Base-by-base conservation (phyloP, 2,113 vertebrate species). In the Synodontis membranacea region DNA sequence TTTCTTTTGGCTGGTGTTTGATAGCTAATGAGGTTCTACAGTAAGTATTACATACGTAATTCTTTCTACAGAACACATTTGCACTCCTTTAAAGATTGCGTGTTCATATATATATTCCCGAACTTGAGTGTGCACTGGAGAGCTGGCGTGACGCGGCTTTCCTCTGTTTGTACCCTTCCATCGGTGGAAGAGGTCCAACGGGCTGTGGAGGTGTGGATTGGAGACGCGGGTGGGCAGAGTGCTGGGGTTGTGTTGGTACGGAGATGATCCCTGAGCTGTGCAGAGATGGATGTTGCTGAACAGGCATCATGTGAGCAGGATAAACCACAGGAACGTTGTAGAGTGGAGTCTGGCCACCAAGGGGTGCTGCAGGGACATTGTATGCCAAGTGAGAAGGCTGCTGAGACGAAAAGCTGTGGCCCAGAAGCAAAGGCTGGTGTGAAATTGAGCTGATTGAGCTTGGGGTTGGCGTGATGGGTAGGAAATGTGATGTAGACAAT, bases 21-120 rank as follows among this genome's bases (percentile, higher is more conserved):
- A n/a, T 48, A 48, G 25, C 5, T 48, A 48, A 28, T 75, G 11
- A 48, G n/a, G 11, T n/a, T 39, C 70, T 74, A 3, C 25, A 23
- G 9, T 23, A 74, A 25, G 21, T 21, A 39, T 75, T 75, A 7
- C 11, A 15, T 12, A 7, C 11, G 7, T 12, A 6, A 48, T 48
- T 48, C 46, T 75, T 46, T 75, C 11, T 21, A 34, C 19, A 37
- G 14, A 56, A 25, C 58, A 5, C 12, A 80, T 10, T 56, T 79
- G 34, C 15, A 5, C 17, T 37, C 5, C 21, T 11, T 11, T 70
- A 39, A 39, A 21, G 3, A 12, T 9, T 28, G n/a, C 34, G 31
- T 68, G 23, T 52, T 86, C 84, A 95, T 58, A 95, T 94, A 80
- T 92, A 93, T 1, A 94, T 34, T 54, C 91, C 90, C 44, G 28